Conservation (phyloP, 1,140 invertebrate species). For the Hylaeus volcanicus region DNA sequence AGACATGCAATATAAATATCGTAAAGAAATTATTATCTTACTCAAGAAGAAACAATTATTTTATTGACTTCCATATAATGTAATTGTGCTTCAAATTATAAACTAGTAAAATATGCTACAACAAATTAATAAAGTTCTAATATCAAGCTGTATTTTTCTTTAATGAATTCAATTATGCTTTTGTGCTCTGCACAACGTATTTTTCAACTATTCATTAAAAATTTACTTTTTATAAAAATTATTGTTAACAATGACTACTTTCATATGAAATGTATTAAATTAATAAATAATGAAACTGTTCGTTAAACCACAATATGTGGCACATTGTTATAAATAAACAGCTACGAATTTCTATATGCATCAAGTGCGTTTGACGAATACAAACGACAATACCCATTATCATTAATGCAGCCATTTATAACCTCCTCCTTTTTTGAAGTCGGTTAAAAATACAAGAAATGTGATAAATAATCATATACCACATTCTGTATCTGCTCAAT, state of each 20-base stretch:
- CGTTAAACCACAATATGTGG: not conserved
- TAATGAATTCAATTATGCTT: not conserved
- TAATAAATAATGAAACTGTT: not conserved
- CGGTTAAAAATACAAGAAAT: not conserved
- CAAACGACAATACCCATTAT: not conserved
- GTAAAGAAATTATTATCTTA: not conserved
- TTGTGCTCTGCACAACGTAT: slow-evolving; percentile 11
- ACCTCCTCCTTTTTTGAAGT: no score
- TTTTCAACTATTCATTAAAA: not conserved
- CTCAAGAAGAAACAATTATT: not conserved
- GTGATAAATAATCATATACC: not conserved
- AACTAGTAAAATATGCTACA: slow-evolving; percentile 11
- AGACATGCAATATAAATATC: not conserved
- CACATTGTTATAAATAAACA: not conserved
- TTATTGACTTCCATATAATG: not conserved
- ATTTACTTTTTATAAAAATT: not conserved
- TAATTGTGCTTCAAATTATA: slow-evolving; percentile 5
- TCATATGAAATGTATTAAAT: not conserved
- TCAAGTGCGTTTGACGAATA: not conserved
- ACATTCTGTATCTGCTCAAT: not conserved
- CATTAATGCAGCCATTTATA: not conserved
- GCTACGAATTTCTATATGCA: not conserved
- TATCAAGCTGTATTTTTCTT: not conserved
- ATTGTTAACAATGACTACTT: not conserved
- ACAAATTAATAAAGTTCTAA: slow-evolving; percentile 12